phyloP scores from a whole-genome alignment of 1,140 invertebrate species.

The Maconellicoccus hirsutus region DNA sequence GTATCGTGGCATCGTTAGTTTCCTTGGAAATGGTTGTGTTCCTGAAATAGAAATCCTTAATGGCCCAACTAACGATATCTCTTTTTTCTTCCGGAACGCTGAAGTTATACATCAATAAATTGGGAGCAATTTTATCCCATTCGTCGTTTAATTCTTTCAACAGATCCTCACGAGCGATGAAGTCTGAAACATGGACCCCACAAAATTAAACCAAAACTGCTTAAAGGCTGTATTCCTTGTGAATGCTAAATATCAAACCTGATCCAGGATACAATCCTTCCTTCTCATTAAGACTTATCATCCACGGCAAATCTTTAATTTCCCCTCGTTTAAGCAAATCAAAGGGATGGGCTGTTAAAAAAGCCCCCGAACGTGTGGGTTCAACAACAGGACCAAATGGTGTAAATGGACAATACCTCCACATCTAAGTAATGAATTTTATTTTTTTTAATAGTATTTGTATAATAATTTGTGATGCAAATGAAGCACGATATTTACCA shows the following conservation, averaged over 20 bases:
- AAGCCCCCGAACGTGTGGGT: conserved; percentile 36
- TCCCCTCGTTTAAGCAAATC: conserved; percentile 33
- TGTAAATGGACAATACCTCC: conserved; percentile 45
- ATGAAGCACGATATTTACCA: conserved; percentile 33
- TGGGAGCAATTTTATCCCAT: background rate
- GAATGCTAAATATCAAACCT: conserved; percentile 34
- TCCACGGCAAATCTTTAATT: conserved; percentile 35
- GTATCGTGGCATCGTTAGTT: background rate
- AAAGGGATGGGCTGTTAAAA: conserved; percentile 44
- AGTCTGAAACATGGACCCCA: background rate
- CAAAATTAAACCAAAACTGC: background rate
- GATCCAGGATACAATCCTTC: conserved; percentile 38
- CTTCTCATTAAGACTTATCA: conserved; percentile 32
- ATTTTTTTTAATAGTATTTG: background rate
- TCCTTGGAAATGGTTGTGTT: background rate
- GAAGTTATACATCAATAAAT: background rate
- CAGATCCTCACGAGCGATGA: background rate
- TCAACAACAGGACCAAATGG: conserved; percentile 49
- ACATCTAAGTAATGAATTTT: no score
- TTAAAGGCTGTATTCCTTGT: background rate
- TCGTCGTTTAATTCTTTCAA: background rate
- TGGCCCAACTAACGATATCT: background rate
- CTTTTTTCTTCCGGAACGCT: conserved; percentile 16
- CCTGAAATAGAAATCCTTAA: background rate
- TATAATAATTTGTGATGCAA: no score